Evolutionary conservation across 2,113 vertebrate species (phyloP).

Genomic region (Sceloporus tristichus): DNA sequence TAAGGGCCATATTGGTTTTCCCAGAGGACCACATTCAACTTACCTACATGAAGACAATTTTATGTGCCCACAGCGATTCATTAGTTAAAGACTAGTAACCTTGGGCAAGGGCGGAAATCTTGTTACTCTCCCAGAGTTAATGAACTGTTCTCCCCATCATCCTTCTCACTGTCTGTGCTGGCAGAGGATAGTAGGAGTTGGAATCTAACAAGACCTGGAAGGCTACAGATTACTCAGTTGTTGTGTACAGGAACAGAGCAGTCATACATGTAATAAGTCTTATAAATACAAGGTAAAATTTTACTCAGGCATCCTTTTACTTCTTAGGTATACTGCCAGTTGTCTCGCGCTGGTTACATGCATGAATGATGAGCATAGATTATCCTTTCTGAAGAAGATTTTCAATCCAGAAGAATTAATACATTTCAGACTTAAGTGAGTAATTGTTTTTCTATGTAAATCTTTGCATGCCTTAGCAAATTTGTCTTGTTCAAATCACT

Average conservation of each 20-base stretch:
- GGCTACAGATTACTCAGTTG: too few species aligned
- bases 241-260: not conserved
- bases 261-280: not conserved
- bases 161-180: too few species aligned
- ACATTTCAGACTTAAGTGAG: conserved; percentile 94
- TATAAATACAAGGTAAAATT: conserved; percentile 10
- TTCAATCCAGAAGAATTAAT: conserved; percentile 91
- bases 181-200: too few species aligned
- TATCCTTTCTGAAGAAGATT: conserved; percentile 92
- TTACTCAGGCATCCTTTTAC: conserved; percentile 38
- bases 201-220: too few species aligned
- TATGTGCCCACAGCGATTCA: too few species aligned
- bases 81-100: too few species aligned
- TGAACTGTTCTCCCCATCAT: too few species aligned
- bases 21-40: too few species aligned
- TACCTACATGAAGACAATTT: too few species aligned
- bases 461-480: not conserved
- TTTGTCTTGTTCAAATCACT: conserved; percentile 15
- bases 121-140: too few species aligned
- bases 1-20: too few species aligned
- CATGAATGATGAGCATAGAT: conserved; percentile 96
- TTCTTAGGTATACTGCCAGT: conserved; percentile 91
- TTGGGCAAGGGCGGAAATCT: too few species aligned
- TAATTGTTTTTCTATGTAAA: not conserved
- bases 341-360: conserved; percentile 92